phyloP scores from a whole-genome alignment of 1,140 invertebrate species.

The Drepana arcuata region DNA sequence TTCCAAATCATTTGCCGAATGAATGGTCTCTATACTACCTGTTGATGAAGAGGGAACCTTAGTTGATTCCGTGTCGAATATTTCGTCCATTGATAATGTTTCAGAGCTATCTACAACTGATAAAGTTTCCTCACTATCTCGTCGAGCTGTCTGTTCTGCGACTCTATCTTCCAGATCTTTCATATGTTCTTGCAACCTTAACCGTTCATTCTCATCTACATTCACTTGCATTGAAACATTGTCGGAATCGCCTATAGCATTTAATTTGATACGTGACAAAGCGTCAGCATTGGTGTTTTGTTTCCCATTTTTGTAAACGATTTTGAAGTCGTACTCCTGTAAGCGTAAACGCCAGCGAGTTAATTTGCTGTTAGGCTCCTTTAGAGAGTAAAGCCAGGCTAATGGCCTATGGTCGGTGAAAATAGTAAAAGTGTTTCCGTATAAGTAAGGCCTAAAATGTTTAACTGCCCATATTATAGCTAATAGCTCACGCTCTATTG shows the following conservation, averaged over 20 bases:
- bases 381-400: constrained; percentile 47
- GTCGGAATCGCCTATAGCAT: constrained; percentile 8
- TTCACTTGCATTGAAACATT: background rate
- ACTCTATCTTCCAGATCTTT: too few relatives aligned
- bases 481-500: constrained; percentile 17
- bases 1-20: constrained; percentile 14
- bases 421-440: constrained; percentile 13
- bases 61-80: too few relatives aligned
- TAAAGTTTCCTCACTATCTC: too few relatives aligned
- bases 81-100: too few relatives aligned
- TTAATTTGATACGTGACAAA: constrained; percentile 15
- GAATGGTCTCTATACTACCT: constrained; percentile 8
- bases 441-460: constrained; percentile 16
- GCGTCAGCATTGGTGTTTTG: constrained; percentile 38
- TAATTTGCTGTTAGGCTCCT: constrained; percentile 32
- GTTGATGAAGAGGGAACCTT: too few relatives aligned
- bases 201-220: constrained; percentile 5
- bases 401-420: constrained; percentile 14
- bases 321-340: constrained; percentile 35
- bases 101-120: too few relatives aligned
- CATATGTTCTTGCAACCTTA: too few relatives aligned
- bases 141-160: too few relatives aligned
- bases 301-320: constrained; percentile 42
- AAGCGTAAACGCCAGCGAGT: constrained; percentile 25
- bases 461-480: constrained; percentile 13